These are phyloP conservation scores for Dipus sagitta DNA, from an alignment of 2,797 vertebrate species.

Conservation along the genomic window DNA sequence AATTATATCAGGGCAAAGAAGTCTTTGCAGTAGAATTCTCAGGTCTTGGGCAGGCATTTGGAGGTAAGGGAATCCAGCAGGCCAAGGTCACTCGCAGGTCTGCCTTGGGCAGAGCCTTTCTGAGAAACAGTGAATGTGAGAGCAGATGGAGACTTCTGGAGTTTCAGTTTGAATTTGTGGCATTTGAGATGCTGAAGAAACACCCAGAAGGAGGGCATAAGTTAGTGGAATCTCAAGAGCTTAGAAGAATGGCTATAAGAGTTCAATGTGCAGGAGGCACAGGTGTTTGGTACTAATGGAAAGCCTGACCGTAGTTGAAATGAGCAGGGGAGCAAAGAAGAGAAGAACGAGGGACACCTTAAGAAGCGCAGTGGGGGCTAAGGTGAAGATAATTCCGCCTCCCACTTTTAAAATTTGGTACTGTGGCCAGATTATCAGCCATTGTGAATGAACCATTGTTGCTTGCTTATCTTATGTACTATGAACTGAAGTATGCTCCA, in stretches of 20 bases:
- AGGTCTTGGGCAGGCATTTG: background rate
- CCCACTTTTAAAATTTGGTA: background rate
- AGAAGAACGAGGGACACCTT: background rate
- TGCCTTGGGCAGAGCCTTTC: background rate
- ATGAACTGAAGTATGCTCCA: background rate
- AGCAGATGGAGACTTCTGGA: background rate
- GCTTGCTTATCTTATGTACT: background rate
- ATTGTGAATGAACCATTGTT: background rate
- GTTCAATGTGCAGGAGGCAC: background rate
- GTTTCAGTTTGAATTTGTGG: conserved; percentile 20
- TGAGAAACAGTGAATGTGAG: background rate
- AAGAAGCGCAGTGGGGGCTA: background rate
- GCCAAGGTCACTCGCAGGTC: background rate
- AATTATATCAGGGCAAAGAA: background rate
- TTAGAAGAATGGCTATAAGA: background rate
- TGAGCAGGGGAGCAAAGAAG: background rate
- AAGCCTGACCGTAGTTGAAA: background rate
- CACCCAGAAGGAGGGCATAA: background rate
- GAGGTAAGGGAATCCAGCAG: background rate
- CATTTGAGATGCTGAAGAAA: background rate
- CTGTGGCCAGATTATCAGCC: background rate
- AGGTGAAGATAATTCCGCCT: background rate
- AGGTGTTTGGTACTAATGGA: background rate
- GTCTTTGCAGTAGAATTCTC: background rate
- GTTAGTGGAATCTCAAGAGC: background rate